These are phyloP conservation scores for Hormiphora californensis DNA, from an alignment of 37 sponge, comb jelly and placozoan species.

Conservation along the genomic window DNA sequence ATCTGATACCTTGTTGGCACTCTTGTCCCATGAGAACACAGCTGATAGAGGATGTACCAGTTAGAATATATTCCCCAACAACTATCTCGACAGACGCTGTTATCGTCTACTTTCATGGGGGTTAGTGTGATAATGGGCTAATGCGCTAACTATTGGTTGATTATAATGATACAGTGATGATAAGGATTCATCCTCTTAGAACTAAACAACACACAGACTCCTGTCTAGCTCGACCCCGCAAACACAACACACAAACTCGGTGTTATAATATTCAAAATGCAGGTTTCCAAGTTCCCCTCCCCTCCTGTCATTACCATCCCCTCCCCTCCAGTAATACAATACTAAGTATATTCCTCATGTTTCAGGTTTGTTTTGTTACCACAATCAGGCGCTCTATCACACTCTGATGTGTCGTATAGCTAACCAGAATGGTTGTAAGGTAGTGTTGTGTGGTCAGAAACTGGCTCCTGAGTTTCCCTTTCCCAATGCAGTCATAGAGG, in stretches of 20 bases:
- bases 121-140: too few relatives aligned
- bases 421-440: neutral
- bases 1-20: neutral
- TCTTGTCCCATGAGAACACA: neutral
- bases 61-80: neutral
- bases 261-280: too few relatives aligned
- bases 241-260: too few relatives aligned
- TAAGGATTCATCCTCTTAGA: too few relatives aligned
- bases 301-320: too few relatives aligned
- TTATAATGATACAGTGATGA: too few relatives aligned
- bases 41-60: neutral
- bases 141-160: too few relatives aligned
- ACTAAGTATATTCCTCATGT: too few relatives aligned
- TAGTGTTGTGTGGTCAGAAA: constrained; percentile 3
- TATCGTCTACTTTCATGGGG: constrained; percentile 14
- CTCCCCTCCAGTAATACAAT: too few relatives aligned
- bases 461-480: neutral
- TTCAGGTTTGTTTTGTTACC: constrained; percentile 5
- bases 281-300: too few relatives aligned
- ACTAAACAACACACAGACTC: too few relatives aligned
- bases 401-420: neutral
- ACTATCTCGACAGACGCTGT: neutral
- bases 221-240: too few relatives aligned
- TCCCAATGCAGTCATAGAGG: neutral
- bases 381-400: constrained; percentile 1